These are phyloP conservation scores for Gymnarchus niloticus DNA, from an alignment of 2,113 vertebrate species.

Conservation along the genomic window DNA sequence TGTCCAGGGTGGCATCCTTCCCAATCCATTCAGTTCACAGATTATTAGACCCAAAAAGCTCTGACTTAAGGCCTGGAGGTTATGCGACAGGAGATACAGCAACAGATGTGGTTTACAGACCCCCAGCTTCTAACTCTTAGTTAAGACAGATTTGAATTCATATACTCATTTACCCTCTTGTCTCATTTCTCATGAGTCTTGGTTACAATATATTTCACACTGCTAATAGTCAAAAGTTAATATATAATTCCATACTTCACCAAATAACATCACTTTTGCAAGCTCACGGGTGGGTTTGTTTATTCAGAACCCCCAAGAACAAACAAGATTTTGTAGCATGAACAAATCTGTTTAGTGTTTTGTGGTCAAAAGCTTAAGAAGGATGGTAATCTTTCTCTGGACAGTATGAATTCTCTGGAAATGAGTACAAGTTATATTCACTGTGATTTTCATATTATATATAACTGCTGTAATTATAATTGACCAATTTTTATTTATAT, in stretches of 20 bases:
- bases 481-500: background rate
- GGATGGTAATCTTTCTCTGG: background rate
- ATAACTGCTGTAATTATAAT: background rate
- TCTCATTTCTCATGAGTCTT: background rate
- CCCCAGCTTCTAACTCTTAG: background rate
- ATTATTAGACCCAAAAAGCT: background rate
- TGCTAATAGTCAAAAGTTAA: background rate
- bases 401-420: background rate
- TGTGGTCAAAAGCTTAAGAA: background rate
- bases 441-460: background rate
- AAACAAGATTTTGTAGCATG: too few relatives aligned
- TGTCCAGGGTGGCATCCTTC: background rate
- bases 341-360: background rate
- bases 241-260: background rate
- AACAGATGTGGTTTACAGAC: background rate
- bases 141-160: conserved; percentile 7
- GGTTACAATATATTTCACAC: background rate
- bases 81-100: background rate
- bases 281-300: background rate
- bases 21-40: background rate
- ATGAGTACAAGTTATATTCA: background rate
- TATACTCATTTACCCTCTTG: background rate
- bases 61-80: background rate
- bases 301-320: background rate
- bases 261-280: background rate